phyloP scores from a whole-genome alignment of 1,140 invertebrate genomes.

The Procambarus clarkii region DNA sequence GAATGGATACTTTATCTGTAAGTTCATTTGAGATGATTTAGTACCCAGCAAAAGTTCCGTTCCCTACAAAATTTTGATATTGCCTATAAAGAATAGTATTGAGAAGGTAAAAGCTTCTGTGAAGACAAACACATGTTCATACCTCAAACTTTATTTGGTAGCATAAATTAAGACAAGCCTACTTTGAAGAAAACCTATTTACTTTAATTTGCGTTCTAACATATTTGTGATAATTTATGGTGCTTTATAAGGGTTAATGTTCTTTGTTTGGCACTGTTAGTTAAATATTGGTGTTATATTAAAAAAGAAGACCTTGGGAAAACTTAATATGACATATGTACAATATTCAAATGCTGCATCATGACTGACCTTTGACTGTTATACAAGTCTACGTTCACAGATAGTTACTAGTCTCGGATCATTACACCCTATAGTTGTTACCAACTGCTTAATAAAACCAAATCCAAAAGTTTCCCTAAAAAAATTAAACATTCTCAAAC shows the following conservation, averaged over 20 bases:
- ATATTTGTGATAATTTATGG: slow-evolving; percentile 36
- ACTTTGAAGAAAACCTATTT: slow-evolving; percentile 47
- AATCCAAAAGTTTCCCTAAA: not conserved
- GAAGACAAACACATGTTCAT: not conserved
- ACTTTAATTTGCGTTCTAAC: slow-evolving; percentile 21
- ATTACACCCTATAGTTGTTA: not conserved
- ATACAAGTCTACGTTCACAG: not conserved
- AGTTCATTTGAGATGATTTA: too few relatives aligned
- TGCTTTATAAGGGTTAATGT: slow-evolving; percentile 17
- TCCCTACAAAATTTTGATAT: too few relatives aligned
- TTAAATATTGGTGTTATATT: slow-evolving; percentile 16
- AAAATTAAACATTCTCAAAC: not conserved
- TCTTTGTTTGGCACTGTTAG: slow-evolving; percentile 19
- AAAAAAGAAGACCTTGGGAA: not conserved
- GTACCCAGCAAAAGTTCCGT: too few relatives aligned
- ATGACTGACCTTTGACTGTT: not conserved
- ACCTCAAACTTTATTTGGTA: slow-evolving; percentile 65
- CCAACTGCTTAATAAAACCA: not conserved
- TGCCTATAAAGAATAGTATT: too few relatives aligned
- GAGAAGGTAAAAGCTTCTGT: too few relatives aligned
- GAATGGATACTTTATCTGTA: too few relatives aligned
- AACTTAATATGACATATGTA: slow-evolving; percentile 18
- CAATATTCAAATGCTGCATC: slow-evolving; percentile 10
- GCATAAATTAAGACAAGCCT: slow-evolving; percentile 62
- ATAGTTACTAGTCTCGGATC: not conserved